A percentile compares a stretch with the other conserved stretches of the same genome.
Conservation (phyloP, 1,140 invertebrate species). For the Atopsyche davidsoni region DNA sequence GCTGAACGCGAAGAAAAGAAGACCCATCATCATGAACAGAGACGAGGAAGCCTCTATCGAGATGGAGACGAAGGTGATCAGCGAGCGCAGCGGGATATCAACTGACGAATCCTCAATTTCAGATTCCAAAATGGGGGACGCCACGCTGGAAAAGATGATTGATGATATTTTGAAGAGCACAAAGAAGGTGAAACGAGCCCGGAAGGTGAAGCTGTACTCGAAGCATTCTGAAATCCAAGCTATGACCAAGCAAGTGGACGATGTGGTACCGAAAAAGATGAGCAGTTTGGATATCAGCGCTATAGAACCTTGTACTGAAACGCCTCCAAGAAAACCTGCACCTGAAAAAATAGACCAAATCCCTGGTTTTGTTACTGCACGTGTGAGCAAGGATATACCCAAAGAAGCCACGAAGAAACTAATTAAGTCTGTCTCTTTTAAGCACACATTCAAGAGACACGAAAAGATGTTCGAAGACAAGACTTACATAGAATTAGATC, state of each 20-base stretch:
- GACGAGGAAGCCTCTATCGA: conserved; percentile 26
- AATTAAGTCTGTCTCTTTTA: too few relatives aligned
- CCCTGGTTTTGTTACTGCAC: too few relatives aligned
- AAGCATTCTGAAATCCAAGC: conserved; percentile 5
- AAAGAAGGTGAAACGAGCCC: conserved; percentile 27
- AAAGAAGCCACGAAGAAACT: too few relatives aligned
- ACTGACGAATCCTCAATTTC: conserved; percentile 22
- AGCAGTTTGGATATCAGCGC: not conserved
- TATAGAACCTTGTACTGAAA: not conserved
- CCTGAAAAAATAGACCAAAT: too few relatives aligned
- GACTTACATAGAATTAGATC: conserved; percentile 26
- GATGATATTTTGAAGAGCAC: conserved; percentile 30
- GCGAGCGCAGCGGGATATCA: conserved; percentile 10
- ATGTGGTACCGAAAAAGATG: not conserved
- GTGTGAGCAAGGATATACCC: not conserved
- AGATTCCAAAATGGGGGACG: conserved; percentile 30
- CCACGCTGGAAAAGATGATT: conserved; percentile 27
- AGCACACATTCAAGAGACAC: not conserved
- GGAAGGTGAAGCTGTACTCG: conserved; percentile 16
- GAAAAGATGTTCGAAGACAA: conserved; percentile 20
- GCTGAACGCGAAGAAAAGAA: conserved; percentile 9
- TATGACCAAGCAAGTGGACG: not conserved
- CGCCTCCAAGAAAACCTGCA: not conserved
- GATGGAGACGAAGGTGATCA: conserved; percentile 27
- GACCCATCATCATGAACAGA: conserved; percentile 4